phyloP scores from a whole-genome alignment of 64 coral and sea anemone genomes.

The Montipora foliosa region DNA sequence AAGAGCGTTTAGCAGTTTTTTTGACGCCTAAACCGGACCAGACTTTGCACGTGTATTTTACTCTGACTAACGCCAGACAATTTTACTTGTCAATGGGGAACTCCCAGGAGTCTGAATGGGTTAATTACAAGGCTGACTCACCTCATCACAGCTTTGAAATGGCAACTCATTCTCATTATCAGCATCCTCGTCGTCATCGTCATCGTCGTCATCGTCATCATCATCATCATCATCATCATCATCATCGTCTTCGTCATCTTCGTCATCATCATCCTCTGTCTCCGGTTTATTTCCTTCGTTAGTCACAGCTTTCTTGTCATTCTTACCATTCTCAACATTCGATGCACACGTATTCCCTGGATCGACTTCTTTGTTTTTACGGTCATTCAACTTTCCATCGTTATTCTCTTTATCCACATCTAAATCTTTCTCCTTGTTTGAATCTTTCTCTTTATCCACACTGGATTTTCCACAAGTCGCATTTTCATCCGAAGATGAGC shows the following conservation, averaged over 20 bases:
- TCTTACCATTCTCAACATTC: neutral
- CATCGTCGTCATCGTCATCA: conserved; percentile 62
- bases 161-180: conserved; percentile 32
- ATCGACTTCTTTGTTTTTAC: neutral
- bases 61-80: no score
- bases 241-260: conserved; percentile 44
- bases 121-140: neutral
- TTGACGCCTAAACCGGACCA: no score
- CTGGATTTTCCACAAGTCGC: neutral
- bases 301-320: neutral
- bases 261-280: conserved; percentile 6
- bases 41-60: no score
- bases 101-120: no score
- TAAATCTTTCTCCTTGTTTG: neutral
- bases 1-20: no score
- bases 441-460: neutral
- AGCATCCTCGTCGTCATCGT: conserved; percentile 21
- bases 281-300: neutral
- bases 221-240: conserved; percentile 62
- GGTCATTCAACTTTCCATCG: conserved; percentile 17
- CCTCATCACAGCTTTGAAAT: conserved; percentile 69
- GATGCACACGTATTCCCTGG: neutral
- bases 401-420: conserved; percentile 11
- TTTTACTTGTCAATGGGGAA: no score
- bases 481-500: neutral